These are phyloP conservation scores for Lithobates pipiens DNA, from an alignment of 2,797 vertebrate species.

Conservation along the genomic window DNA sequence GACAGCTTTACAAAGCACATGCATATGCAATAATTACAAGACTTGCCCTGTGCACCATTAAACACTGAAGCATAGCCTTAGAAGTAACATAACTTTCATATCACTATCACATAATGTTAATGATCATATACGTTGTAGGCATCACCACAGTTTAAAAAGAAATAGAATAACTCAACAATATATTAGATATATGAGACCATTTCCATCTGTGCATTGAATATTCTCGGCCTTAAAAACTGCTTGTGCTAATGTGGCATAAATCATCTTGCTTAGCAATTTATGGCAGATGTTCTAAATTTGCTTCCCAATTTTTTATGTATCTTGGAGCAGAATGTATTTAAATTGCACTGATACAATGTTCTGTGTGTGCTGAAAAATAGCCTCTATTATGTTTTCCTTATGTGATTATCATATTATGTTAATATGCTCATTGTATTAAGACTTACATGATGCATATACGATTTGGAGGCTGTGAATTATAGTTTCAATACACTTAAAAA, in stretches of 20 bases:
- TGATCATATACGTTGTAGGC: neutral
- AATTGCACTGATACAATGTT: slow-evolving; percentile 30
- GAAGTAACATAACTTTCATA: neutral
- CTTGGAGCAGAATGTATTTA: slow-evolving; percentile 35
- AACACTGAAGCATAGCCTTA: neutral
- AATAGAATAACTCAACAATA: slow-evolving; percentile 33
- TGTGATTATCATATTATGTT: slow-evolving; percentile 36
- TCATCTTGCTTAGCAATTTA: slow-evolving; percentile 37
- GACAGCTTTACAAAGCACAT: neutral
- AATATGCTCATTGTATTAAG: neutral
- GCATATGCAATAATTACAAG: neutral
- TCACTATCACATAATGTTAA: neutral
- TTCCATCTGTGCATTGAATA: slow-evolving; percentile 39
- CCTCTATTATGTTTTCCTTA: slow-evolving; percentile 24
- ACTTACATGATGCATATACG: neutral
- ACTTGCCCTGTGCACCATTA: neutral
- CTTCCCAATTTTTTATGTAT: slow-evolving; percentile 38
- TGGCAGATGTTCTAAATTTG: slow-evolving; percentile 51
- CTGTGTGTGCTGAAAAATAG: slow-evolving; percentile 6
- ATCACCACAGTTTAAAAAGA: slow-evolving; percentile 2
- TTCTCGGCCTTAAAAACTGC: slow-evolving; percentile 22
- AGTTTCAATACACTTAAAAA: neutral
- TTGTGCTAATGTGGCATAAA: slow-evolving; percentile 49
- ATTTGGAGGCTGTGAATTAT: neutral
- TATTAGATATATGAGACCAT: slow-evolving; percentile 36